These are phyloP conservation scores for Bradysia coprophila DNA, from an alignment of 1,140 invertebrate genomes.

Conservation along the genomic window DNA sequence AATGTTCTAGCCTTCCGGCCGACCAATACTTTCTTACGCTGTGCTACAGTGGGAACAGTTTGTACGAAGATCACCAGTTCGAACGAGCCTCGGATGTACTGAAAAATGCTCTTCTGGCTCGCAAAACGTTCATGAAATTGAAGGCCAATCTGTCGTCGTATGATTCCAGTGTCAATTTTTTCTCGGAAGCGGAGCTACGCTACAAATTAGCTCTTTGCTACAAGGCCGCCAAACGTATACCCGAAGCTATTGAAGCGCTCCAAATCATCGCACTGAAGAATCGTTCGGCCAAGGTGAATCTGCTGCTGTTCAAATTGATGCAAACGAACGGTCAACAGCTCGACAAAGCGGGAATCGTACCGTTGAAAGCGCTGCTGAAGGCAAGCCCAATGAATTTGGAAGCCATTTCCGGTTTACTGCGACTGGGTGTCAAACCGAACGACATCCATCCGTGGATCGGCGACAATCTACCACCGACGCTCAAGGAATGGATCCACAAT, in stretches of 20 bases:
- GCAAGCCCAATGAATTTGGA: constrained; percentile 58
- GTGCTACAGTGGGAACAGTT: background rate
- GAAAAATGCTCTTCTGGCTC: background rate
- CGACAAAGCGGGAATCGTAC: constrained; percentile 45
- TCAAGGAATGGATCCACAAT: constrained; percentile 36
- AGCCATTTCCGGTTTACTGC: constrained; percentile 43
- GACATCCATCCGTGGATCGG: constrained; percentile 50
- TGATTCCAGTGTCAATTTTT: constrained; percentile 20
- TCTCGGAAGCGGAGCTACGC: constrained; percentile 43
- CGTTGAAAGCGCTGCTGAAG: constrained; percentile 56
- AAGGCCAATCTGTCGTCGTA: background rate
- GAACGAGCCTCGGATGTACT: background rate
- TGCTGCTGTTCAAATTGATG: constrained; percentile 51
- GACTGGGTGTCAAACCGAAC: constrained; percentile 45
- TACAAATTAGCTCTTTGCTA: constrained; percentile 49
- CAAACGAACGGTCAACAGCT: constrained; percentile 36
- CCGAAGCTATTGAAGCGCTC: constrained; percentile 40
- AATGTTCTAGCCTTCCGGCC: no score
- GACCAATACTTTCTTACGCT: background rate
- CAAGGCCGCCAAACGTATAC: constrained; percentile 37
- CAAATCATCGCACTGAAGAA: constrained; percentile 49
- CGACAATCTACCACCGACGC: constrained; percentile 24
- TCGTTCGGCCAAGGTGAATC: constrained; percentile 46
- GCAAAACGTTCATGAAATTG: background rate
- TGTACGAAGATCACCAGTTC: background rate